These are phyloP conservation scores for Temnothorax ravouxi DNA, from an alignment of 2,888 invertebrate species.

Conservation along the genomic window DNA sequence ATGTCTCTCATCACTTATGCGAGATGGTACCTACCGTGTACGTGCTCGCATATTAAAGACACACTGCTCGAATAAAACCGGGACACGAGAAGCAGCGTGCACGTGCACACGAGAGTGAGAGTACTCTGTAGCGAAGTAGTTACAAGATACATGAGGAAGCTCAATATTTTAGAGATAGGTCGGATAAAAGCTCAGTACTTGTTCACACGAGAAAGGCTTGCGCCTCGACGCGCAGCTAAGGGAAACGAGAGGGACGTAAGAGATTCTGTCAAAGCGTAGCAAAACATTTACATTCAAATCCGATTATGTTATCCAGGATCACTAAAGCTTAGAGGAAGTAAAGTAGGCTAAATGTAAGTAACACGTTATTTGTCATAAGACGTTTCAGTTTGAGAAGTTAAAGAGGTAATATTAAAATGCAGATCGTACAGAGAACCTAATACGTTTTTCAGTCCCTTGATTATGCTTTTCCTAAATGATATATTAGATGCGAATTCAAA, in stretches of 20 bases:
- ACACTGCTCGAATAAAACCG: constrained; percentile 17
- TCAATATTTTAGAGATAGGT: constrained; percentile 49
- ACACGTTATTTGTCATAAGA: neutral
- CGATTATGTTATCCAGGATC: neutral
- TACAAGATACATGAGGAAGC: constrained; percentile 37
- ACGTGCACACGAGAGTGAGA: neutral
- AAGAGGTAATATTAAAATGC: neutral
- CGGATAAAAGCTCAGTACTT: constrained; percentile 34
- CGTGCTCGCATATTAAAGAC: constrained; percentile 25
- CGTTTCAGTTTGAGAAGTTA: neutral
- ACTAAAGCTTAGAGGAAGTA: neutral
- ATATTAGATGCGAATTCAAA: neutral
- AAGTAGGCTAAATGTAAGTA: neutral
- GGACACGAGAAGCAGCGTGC: neutral
- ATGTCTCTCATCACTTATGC: constrained; percentile 19
- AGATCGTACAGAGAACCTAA: neutral
- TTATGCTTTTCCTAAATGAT: neutral
- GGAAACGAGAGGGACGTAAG: constrained; percentile 10
- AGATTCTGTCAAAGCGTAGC: neutral
- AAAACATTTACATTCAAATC: constrained; percentile 22
- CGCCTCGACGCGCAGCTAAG: neutral
- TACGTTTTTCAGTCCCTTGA: neutral
- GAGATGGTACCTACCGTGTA: neutral
- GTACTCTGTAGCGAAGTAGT: neutral
- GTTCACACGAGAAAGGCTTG: neutral